phyloP scores from a whole-genome alignment of 2,797 vertebrate species.

The Onychomys arenicola region DNA sequence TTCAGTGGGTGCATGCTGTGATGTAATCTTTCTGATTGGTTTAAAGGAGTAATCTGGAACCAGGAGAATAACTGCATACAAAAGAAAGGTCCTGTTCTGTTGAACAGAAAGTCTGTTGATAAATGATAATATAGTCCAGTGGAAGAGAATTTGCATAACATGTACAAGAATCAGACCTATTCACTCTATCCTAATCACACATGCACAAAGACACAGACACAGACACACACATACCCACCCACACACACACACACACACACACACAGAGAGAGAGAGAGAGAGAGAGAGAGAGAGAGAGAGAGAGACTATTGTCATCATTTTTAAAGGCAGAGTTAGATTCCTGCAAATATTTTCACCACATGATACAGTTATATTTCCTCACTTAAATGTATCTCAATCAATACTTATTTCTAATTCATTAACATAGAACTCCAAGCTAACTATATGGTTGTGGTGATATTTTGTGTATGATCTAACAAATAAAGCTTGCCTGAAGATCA shows the following conservation, averaged over 20 bases:
- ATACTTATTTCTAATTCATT: neutral
- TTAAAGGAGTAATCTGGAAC: neutral
- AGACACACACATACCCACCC: neutral
- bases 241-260: neutral
- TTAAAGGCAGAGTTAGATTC: neutral
- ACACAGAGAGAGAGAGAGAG: too few relatives aligned
- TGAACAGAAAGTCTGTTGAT: neutral
- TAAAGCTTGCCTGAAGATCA: too few relatives aligned
- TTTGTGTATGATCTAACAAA: too few relatives aligned
- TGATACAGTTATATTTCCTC: neutral
- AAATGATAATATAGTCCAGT: neutral
- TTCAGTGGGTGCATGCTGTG: neutral
- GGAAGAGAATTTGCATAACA: neutral
- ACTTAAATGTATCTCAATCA: neutral
- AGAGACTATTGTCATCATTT: neutral
- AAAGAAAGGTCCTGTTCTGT: neutral
- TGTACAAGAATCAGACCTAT: neutral
- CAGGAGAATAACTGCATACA: neutral
- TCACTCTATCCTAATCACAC: neutral
- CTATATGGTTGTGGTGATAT: neutral
- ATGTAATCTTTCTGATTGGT: neutral
- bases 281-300: too few relatives aligned
- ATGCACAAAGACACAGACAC: neutral
- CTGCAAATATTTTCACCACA: neutral
- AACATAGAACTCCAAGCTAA: too few relatives aligned